A percentile compares a stretch with the other conserved stretches of the same genome.
phyloP scores from a whole-genome alignment of 92 coral and sea anemone genomes.

The Metridium senile region DNA sequence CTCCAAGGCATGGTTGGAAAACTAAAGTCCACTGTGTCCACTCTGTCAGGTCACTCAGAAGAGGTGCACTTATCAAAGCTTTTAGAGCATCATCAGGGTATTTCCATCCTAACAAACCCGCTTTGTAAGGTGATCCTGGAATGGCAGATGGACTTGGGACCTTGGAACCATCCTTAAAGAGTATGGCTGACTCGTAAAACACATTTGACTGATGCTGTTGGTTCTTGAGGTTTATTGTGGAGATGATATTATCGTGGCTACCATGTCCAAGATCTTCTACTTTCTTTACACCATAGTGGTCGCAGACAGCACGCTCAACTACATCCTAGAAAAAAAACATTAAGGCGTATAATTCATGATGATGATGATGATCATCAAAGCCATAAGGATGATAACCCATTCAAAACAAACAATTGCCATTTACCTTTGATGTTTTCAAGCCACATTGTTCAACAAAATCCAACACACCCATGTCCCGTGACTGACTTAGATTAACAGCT shows the following conservation, averaged over 20 bases:
- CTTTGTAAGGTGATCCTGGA: constrained; percentile 10
- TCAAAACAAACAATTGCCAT: too few species aligned
- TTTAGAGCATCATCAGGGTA: constrained; percentile 57
- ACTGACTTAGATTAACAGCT: constrained; percentile 22
- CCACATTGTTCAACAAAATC: constrained; percentile 85
- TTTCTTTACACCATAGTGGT: constrained; percentile 53
- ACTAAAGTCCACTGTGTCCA: constrained; percentile 88
- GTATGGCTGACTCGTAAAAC: constrained; percentile 63
- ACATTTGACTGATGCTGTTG: constrained; percentile 11
- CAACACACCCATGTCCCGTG: constrained; percentile 38
- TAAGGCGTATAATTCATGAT: too few species aligned
- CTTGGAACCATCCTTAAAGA: constrained; percentile 25
- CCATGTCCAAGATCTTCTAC: constrained; percentile 69
- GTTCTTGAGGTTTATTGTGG: constrained; percentile 14
- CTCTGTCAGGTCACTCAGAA: constrained; percentile 59
- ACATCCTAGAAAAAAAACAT: constrained; percentile 54
- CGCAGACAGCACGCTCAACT: constrained; percentile 51
- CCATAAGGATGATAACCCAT: too few species aligned
- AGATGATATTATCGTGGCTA: constrained; percentile 14
- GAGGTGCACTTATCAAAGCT: constrained; percentile 72
- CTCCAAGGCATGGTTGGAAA: constrained; percentile 68
- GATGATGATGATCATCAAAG: too few species aligned
- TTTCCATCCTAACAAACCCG: constrained; percentile 70
- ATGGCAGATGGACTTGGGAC: neutral
- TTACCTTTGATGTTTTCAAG: constrained; percentile 51